Evolutionary conservation across 2,113 vertebrate genomes (phyloP).

Genomic region (Gallinago paraguaiae): DNA sequence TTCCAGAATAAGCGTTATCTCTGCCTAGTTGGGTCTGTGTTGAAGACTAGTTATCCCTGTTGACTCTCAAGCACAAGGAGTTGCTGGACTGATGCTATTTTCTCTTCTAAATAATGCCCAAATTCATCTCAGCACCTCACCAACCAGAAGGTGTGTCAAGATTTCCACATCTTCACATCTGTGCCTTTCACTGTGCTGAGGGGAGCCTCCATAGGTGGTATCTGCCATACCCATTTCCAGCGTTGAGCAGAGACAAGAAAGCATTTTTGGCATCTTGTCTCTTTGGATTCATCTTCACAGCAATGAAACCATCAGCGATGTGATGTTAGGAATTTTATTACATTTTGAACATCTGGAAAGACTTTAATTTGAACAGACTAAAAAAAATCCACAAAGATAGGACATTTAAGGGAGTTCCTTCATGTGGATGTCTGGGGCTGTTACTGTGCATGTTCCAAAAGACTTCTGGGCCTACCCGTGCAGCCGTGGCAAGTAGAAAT

Average conservation of each 20-base stretch:
- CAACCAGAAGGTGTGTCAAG: neutral
- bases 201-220: neutral
- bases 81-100: neutral
- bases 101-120: neutral
- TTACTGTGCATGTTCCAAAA: neutral
- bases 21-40: neutral
- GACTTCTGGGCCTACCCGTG: neutral
- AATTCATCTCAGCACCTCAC: neutral
- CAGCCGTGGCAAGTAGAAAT: neutral
- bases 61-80: neutral
- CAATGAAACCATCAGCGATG: conserved; percentile 6
- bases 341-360: conserved; percentile 17
- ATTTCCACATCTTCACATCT: neutral
- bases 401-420: neutral
- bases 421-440: neutral
- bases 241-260: neutral
- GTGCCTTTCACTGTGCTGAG: neutral
- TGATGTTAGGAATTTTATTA: conserved; percentile 2
- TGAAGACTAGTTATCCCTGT: neutral
- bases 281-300: neutral
- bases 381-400: neutral
- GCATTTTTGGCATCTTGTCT: conserved; percentile 5
- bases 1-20: neutral
- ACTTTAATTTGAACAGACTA: conserved; percentile 3
- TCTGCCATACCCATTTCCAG: neutral